A percentile compares a stretch with the other conserved stretches of the same genome.
These are phyloP conservation scores for Scelioninae gen. 1 DNA, from an alignment of 2,888 invertebrate species.

Conservation along the genomic window DNA sequence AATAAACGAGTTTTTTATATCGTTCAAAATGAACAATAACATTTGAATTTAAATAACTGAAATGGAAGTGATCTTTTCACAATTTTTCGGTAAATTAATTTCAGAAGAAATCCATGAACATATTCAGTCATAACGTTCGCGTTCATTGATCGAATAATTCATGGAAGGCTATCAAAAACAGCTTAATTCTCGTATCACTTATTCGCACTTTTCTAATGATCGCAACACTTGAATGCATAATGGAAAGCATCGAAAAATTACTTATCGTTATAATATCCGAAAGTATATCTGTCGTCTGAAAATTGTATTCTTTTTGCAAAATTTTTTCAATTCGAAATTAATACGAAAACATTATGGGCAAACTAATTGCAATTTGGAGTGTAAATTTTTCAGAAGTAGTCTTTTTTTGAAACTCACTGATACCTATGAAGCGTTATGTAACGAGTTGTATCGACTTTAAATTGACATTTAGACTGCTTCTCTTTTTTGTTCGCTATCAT, in stretches of 20 bases:
- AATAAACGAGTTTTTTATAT: too few relatives aligned
- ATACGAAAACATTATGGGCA: not conserved
- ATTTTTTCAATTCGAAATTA: constrained; percentile 2
- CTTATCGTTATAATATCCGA: not conserved
- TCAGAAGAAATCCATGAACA: too few relatives aligned
- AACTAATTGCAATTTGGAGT: not conserved
- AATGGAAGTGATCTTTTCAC: too few relatives aligned
- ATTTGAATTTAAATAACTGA: too few relatives aligned
- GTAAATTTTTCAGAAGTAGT: not conserved
- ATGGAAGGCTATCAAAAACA: too few relatives aligned
- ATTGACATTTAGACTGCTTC: constrained; percentile 35
- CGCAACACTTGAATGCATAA: too few relatives aligned
- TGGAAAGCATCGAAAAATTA: not conserved
- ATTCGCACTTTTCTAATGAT: too few relatives aligned
- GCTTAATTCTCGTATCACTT: too few relatives aligned
- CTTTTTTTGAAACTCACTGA: not conserved
- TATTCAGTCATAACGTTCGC: too few relatives aligned
- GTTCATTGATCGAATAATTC: too few relatives aligned
- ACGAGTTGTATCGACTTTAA: constrained; percentile 46
- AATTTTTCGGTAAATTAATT: too few relatives aligned
- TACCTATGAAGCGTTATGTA: constrained; percentile 1
- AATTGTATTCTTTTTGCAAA: not conserved
- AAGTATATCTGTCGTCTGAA: not conserved
- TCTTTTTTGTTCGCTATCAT: constrained; percentile 30
- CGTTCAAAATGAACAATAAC: too few relatives aligned